Evolutionary conservation across 2,797 vertebrate species (phyloP), one percentile per base, ranked within the genome.

Genomic region (Benthosema pterotum): DNA sequence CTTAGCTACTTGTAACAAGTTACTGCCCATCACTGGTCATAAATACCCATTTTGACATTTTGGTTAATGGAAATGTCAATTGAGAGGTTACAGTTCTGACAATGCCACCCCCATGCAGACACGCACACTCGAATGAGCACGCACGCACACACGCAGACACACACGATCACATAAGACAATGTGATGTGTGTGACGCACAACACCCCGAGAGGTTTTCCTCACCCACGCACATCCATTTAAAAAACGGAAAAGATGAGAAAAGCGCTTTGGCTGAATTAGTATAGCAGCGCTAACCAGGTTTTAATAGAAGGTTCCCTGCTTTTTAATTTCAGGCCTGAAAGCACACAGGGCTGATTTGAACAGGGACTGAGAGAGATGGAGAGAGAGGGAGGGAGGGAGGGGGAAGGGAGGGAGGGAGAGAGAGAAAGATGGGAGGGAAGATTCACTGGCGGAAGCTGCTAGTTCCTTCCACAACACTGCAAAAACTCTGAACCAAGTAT

Each of bases 291-390:
- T 75, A 79, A 86, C 69, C 72, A 65, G 74, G 67, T 83, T 78
- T 86, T 80, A 85, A 82, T 76, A 80, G 79, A 83, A 81, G 67
- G 74, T 69, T 59, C 51, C 65, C 60, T 67, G 59, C 68, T 77
- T 86, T 83, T 82, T 74, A 68, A 86, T 88, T 84, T 89, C 84
- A 86, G 83, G 89, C 75, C 75, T 81, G 80, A 85, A 65, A 75
- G 72, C 72, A 80, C 78, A 67, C 55, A 48, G 17, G 57, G 57
- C 69, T 82, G 76, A 75, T 71, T 78, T 72, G 67, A 72, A 59
- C 45, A 78, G 71, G 67, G 49, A 57, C 61, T 43, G 58, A 55
- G 64, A 71, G 38, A 53, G 22, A 14, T 22, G 9, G n/a, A 48
- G 17, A 32, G 57, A 58, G 17, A 54, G 65, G 61, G 17, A 58